A percentile compares a stretch with the other conserved stretches of the same genome.
These are phyloP conservation scores for Plebejus melissa DNA, from an alignment of 2,888 invertebrate genomes.

Conservation along the genomic window DNA sequence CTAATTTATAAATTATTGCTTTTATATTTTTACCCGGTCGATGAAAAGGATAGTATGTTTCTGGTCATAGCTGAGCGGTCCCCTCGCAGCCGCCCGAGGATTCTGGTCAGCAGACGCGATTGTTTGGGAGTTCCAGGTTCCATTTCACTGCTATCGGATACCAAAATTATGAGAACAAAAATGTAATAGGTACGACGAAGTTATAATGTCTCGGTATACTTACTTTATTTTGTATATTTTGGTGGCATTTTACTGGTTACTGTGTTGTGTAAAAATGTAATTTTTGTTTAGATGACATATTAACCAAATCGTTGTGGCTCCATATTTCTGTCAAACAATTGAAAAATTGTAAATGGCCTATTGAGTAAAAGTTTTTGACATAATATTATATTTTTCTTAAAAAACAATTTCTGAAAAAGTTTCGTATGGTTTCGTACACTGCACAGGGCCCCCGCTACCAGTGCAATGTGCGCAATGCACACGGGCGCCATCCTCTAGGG, in stretches of 20 bases:
- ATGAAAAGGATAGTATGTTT: constrained; percentile 51
- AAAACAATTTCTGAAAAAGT: too few species aligned
- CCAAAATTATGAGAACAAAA: neutral
- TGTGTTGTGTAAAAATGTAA: neutral
- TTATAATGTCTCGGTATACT: neutral
- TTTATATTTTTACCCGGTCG: constrained; percentile 49
- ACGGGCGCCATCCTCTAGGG: too few species aligned
- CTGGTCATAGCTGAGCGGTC: constrained; percentile 54
- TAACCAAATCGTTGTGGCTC: neutral
- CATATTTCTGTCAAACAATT: too few species aligned
- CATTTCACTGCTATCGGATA: constrained; percentile 41
- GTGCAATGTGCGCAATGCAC: too few species aligned
- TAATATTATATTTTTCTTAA: too few species aligned
- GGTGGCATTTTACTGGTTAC: neutral
- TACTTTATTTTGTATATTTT: neutral
- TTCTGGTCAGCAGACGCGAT: constrained; percentile 56
- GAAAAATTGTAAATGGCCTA: neutral
- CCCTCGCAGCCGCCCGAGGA: constrained; percentile 62
- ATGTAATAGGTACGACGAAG: neutral
- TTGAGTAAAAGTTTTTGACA: neutral
- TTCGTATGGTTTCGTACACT: too few species aligned
- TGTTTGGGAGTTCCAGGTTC: constrained; percentile 53
- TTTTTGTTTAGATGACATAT: neutral
- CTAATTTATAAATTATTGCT: too few species aligned
- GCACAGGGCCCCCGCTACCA: too few species aligned